Conservation (phyloP, 2,888 invertebrate genomes). For the Proisotoma minuta region DNA sequence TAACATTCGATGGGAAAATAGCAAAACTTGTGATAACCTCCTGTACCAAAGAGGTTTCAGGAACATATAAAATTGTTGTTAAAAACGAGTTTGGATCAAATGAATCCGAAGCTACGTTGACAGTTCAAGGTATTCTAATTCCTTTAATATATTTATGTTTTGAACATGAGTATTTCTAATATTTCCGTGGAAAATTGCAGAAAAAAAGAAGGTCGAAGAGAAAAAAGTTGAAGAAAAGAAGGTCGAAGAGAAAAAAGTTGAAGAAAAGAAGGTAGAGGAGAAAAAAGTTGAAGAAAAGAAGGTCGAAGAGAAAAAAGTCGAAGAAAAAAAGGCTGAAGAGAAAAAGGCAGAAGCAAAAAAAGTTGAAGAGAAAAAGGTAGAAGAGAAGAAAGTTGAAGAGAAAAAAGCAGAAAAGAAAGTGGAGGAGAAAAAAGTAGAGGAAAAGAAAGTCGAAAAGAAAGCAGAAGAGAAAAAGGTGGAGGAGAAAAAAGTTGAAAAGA, state of each 20-base stretch:
- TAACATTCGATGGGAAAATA: slow-evolving; percentile 76
- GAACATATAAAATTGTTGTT: slow-evolving; percentile 78
- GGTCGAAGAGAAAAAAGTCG: slow-evolving; percentile 48
- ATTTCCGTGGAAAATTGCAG: no score
- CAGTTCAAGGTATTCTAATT: slow-evolving; percentile 59
- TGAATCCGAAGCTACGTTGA: slow-evolving; percentile 77
- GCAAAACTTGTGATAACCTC: slow-evolving; percentile 74
- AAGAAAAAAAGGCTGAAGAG: slow-evolving; percentile 55
- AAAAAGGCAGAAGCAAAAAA: slow-evolving; percentile 46
- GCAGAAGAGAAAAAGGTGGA: slow-evolving; percentile 17
- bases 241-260: slow-evolving; percentile 28
- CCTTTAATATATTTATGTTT: no score
- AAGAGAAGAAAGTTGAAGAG: slow-evolving; percentile 38
- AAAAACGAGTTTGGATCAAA: slow-evolving; percentile 88
- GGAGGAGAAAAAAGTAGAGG: slow-evolving; percentile 52
- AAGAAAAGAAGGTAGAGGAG: slow-evolving; percentile 31
- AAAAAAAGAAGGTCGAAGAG: slow-evolving; percentile 53
- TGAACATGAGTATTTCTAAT: no score
- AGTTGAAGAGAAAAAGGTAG: slow-evolving; percentile 24
- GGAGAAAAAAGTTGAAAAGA: slow-evolving; percentile 25
- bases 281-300: slow-evolving; percentile 28
- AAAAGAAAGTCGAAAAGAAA: slow-evolving; percentile 50
- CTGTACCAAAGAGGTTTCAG: slow-evolving; percentile 67
- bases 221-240: slow-evolving; percentile 20
- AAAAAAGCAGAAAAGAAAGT: slow-evolving; percentile 29